Evolutionary conservation across 1,140 invertebrate species (phyloP), one percentile per base, ranked within the genome.

Genomic region (Neodiprion lecontei): DNA sequence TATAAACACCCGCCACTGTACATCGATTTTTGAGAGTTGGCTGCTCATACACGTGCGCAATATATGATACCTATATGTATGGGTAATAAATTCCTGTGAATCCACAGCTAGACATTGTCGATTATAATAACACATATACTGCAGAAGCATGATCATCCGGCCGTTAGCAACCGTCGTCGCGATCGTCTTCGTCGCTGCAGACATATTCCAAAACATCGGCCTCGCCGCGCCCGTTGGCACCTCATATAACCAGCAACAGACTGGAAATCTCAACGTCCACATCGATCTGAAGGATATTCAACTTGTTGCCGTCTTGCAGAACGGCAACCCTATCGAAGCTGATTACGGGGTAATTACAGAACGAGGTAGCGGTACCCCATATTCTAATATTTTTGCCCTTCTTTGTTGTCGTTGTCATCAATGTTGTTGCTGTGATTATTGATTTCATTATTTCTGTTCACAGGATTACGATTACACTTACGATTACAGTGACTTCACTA

Each of bases 251-350:
- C 93, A 95, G 83, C 91, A 92, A 49, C 94, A 96, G 85, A 91
- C 90, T 1, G 94, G 94, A 5, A 91, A 94, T 74, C 89, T 94
- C 76, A 95, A 96, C 86, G 92, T 96, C 66, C 94, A 94, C 80
- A 88, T 96, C 67, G 92, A 94, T 82, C 85, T 95, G 70, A 95
- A 95, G 86, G 93, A 95, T 86, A 87, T 95, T 71, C 90, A 93
- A 80, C 91, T 96, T 78, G 89, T 95, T 75, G 94, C 94, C 48
- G 81, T 95, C 50, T 78, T 92, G 21, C 86, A 90, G 72, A 90
- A 91, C 72, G 89, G 90, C 21, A 21, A 86, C 0, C 80, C 91
- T 71, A 21, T 21, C 17, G 17, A 21, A 21, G 87, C 88, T 21
- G 89, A 90, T 83, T 89, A 91, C 76, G 88, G 89, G 87, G 89